Conservation (phyloP, 2,113 vertebrate species). For the Platichthys flesus region DNA sequence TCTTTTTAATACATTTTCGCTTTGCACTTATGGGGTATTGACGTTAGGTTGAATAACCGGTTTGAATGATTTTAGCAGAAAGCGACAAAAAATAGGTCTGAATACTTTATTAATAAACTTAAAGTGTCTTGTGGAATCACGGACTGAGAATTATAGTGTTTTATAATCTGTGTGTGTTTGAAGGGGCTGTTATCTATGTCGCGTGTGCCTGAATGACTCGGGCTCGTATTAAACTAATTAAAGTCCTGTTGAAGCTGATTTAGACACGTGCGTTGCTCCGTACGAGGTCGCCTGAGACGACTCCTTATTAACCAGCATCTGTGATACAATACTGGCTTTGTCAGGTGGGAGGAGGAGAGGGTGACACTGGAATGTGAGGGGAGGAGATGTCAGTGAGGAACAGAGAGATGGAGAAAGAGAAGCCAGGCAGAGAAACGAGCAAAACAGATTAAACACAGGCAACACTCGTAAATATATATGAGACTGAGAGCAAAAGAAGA, state of each 20-base stretch:
- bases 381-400: constrained; percentile 44
- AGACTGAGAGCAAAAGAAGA: too few species aligned
- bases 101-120: not conserved
- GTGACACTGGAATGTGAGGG: constrained; percentile 73
- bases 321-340: constrained; percentile 79
- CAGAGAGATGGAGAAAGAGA: constrained; percentile 41
- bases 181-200: not conserved
- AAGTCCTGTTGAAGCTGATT: constrained; percentile 17
- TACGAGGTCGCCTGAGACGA: constrained; percentile 54
- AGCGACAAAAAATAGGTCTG: not conserved
- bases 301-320: constrained; percentile 76
- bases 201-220: not conserved
- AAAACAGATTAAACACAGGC: not conserved
- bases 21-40: not conserved
- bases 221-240: not conserved
- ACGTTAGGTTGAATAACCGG: not conserved
- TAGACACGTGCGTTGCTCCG: constrained; percentile 19
- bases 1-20: not conserved
- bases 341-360: constrained; percentile 79
- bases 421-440: not conserved
- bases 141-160: not conserved
- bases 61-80: not conserved
- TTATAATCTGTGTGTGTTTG: not conserved
- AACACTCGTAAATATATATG: not conserved
- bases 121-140: too few species aligned